Evolutionary conservation across 2,797 vertebrate genomes (phyloP), one percentile per base, ranked within the genome.

Genomic region (Cyprinella venusta): DNA sequence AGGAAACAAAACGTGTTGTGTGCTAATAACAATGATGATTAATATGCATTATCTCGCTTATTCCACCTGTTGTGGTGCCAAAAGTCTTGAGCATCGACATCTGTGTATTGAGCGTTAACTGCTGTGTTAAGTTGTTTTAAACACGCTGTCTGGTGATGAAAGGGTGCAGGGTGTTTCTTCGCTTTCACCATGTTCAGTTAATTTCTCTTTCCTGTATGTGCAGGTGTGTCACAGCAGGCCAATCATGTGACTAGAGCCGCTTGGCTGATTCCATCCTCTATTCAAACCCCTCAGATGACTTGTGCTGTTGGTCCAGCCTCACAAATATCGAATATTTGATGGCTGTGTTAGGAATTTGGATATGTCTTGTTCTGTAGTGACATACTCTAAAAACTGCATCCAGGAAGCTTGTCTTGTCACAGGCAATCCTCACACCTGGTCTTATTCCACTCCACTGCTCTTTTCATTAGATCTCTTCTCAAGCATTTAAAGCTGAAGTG

Each of bases 71-170:
- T 38, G 65, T 33, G 75, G 50, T 74, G 72, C 38, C 36, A 40
- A 40, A 76, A 42, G 81, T 90, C 76, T 90, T 87, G 65, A 92
- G 90, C 83, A 85, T 82, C 65, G 82, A 88, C 68, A 84, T 90
- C 84, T 9, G 4, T 48, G 13, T 48, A 48, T 48, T 48, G 13
- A 48, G 13, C 13, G 50, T 87, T 85, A 65, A 85, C 84, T 80
- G 87, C 76, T 83, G 86, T 82, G 18, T 63, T 61, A 69, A 61
- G 67, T 30, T 81, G 85, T 69, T 86, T 81, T 45, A 64, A 68
- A 26, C 64, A 24, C 6, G 18, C 76, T 67, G 40, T 59, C 68
- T 75, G 63, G 48, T 76, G 76, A 87, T 82, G 54, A 79, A 84
- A 71, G 76, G 38, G 61, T 56, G 26, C 64, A 65, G 64, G 33